Evolutionary conservation across 1,140 invertebrate species (phyloP).

Genomic region (Drosophila equinoxialis): DNA sequence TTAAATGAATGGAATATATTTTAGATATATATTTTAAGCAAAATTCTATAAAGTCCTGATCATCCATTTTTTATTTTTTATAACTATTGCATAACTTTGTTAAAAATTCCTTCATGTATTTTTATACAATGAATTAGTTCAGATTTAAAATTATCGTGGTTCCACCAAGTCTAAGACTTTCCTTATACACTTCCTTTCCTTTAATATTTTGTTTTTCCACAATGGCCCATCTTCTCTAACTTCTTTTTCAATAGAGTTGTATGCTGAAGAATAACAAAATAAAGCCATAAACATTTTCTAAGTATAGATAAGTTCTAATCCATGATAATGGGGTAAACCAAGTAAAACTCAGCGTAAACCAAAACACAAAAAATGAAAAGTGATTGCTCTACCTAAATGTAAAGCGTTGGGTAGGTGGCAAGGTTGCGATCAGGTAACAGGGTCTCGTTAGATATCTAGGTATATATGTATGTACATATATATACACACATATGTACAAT

Average conservation of each 20-base stretch:
- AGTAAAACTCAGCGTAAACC: neutral
- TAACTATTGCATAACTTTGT: too few relatives aligned
- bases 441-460: conserved; percentile 16
- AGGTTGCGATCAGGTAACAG: conserved; percentile 10
- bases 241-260: conserved; percentile 1
- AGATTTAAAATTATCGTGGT: too few relatives aligned
- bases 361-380: neutral
- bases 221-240: neutral
- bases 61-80: too few relatives aligned
- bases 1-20: too few relatives aligned
- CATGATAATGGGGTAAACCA: neutral
- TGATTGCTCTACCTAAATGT: conserved; percentile 5
- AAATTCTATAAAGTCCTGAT: too few relatives aligned
- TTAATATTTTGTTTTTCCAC: too few relatives aligned
- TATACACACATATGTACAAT: neutral
- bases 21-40: too few relatives aligned
- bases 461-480: neutral
- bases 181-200: too few relatives aligned
- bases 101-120: too few relatives aligned
- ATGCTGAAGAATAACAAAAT: neutral
- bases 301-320: conserved; percentile 2
- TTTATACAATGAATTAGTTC: too few relatives aligned
- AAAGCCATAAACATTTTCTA: conserved; percentile 1
- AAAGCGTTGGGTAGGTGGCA: neutral
- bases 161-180: too few relatives aligned